Evolutionary conservation across 35 echinoderm and acorn worm genomes (phyloP), one percentile per base, ranked within the genome.

Genomic region (Eucidaris tribuloides): DNA sequence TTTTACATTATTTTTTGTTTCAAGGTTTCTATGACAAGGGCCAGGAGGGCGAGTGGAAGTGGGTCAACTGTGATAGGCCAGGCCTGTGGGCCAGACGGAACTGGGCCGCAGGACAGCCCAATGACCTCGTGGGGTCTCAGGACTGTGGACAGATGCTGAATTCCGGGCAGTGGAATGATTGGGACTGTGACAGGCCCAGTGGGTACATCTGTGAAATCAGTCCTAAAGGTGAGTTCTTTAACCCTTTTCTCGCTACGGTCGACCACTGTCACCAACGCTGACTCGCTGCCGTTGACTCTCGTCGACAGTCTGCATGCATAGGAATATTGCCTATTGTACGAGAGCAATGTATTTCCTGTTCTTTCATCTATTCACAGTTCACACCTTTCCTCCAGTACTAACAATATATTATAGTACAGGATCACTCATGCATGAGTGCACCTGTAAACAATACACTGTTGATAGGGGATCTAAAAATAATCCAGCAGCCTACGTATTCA

Each of bases 141-240:
- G 78, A 93, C 61, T 93, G 91, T 52, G 85, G 63, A 19, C 70
- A 77, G 40, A 79, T 93, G 86, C 34, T 68, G 3, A 55, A 84
- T 1, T 71, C 85, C 19, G 91, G 91, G 14, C 64, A 72, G 15
- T 93, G 91, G 91, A 84, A 93, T 41, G 91, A 93, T 41, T 93
- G 85, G 91, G 82, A 64, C 19, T 93, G 91, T 31, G 64, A 83
- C 6, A 65, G 85, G 5, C 40, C 57, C 1, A 62, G 76, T 20
- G 65, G 89, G 39, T 93, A 88, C 81, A 89, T 93, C 71, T 93
- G 91, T 66, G 91, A 93, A 40, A 81, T 93, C 42, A 93, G 72
- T 36, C 77, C 80, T 45, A 93, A 93, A 89, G 85, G 91, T 93
- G 32, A 36, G 84, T 58, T 77, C 19, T 58, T 36, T 36, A 0